A percentile compares a stretch with the other conserved stretches of the same genome.
These are phyloP conservation scores for Lasiurus cinereus DNA, from an alignment of 2,113 vertebrate genomes.

Conservation along the genomic window DNA sequence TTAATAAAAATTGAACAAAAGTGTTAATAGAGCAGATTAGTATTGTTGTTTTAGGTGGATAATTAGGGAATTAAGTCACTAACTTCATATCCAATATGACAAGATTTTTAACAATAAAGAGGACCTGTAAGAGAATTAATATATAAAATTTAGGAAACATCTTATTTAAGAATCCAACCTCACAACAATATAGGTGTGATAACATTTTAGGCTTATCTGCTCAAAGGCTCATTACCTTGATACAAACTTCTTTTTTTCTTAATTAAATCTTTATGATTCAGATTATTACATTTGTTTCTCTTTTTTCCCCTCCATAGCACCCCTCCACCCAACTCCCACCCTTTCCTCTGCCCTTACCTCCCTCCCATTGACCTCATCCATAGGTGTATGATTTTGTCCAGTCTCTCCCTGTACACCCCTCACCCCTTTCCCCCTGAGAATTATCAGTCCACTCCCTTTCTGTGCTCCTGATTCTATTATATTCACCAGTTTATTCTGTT, in stretches of 20 bases:
- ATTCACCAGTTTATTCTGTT: too few species aligned
- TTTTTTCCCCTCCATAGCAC: too few species aligned
- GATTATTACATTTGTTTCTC: too few species aligned
- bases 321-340: too few species aligned
- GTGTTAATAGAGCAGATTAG: neutral
- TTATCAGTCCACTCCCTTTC: too few species aligned
- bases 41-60: neutral
- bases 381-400: too few species aligned
- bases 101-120: neutral
- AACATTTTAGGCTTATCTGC: neutral
- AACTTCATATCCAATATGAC: neutral
- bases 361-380: too few species aligned
- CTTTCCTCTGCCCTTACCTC: too few species aligned
- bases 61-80: neutral
- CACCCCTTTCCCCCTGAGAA: too few species aligned
- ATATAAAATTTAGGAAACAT: neutral
- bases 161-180: neutral
- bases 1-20: conserved; percentile 19
- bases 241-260: conserved; percentile 92
- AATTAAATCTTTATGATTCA: too few species aligned
- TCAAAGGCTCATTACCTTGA: conserved; percentile 88
- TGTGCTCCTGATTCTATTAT: too few species aligned
- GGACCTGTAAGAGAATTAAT: neutral
- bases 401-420: too few species aligned
- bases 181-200: neutral